Evolutionary conservation across 2,888 invertebrate genomes (phyloP), one percentile per base, ranked within the genome.

Genomic region (Philereme vetulata): DNA sequence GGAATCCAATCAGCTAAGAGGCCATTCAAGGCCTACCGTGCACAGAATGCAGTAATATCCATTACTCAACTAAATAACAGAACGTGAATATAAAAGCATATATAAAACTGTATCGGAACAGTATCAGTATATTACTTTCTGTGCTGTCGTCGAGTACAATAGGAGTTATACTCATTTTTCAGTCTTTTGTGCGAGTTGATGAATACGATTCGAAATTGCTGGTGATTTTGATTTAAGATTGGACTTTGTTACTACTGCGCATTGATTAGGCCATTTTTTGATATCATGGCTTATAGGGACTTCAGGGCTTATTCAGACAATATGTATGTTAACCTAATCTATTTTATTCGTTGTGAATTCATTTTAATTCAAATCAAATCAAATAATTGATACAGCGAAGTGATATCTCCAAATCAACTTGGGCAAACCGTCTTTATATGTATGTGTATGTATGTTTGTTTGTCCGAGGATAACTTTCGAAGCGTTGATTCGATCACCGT

Each of bases 1-100:
- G 58, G 60, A 71, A 75, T 78, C 72, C 75, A 82, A 82, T 82
- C 80, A 76, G 72, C 69, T 72, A 76, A 82, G 77, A 82, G 82
- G 76, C 72, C 58, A 74, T 76, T 76, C 71, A 66, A 65, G 70
- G 68, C 62, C 61, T 54, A 57, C 66, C 67, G 60, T 75, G 72
- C 67, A 67, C 66, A 72, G 68, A 75, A 72, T 79, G 76, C 75
- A 75, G 78, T 70, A 74, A 80, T 81, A 77, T 76, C 74, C 75
- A 81, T 82, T 82, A 81, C 75, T 78, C 73, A 74, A 73, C 70
- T 43, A 70, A 75, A 72, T 70, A 69, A 67, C 62, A 54, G 46
- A 47, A 56, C 45, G 32, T 50, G 38, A 54, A 64, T 60, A 57
- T 33, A 60, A 65, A 49, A 55, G 52, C 51, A 33, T 54, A 57